Conservation (phyloP, 2,797 vertebrate genomes). For the Tamandua tetradactyla region DNA sequence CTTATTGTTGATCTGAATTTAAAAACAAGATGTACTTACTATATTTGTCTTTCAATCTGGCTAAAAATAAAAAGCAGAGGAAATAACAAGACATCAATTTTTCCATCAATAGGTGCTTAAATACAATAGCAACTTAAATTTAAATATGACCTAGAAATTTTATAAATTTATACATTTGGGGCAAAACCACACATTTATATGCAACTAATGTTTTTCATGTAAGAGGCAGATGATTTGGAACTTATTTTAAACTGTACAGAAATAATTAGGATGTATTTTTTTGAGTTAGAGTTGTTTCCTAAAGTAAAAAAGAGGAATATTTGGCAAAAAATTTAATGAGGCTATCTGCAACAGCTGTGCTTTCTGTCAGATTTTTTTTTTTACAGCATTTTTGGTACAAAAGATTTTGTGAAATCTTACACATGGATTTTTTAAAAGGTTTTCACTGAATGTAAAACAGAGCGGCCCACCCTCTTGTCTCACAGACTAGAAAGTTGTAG, state of each 20-base stretch:
- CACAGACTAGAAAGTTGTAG: neutral
- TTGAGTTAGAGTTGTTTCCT: constrained; percentile 12
- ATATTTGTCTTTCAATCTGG: constrained; percentile 64
- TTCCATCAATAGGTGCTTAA: constrained; percentile 52
- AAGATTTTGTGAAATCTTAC: neutral
- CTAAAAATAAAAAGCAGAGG: constrained; percentile 74
- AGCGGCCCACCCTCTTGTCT: neutral
- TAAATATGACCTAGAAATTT: constrained; percentile 20
- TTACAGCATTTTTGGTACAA: constrained; percentile 21
- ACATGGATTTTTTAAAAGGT: neutral
- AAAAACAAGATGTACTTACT: constrained; percentile 68
- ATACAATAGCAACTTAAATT: constrained; percentile 51
- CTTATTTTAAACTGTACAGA: constrained; percentile 17
- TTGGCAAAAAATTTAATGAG: constrained; percentile 29
- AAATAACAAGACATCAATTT: constrained; percentile 70
- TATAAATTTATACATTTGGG: neutral
- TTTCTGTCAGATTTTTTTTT: constrained; percentile 26
- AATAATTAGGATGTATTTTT: neutral
- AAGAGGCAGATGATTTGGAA: neutral
- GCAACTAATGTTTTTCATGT: neutral
- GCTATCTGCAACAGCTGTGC: neutral
- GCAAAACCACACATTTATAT: neutral
- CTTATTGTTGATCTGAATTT: constrained; percentile 68
- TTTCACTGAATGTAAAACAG: neutral
- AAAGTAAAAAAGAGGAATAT: neutral